Evolutionary conservation across 1,140 invertebrate species (phyloP), one percentile per base, ranked within the genome.

Genomic region (Lepidotrigona ventralis): DNA sequence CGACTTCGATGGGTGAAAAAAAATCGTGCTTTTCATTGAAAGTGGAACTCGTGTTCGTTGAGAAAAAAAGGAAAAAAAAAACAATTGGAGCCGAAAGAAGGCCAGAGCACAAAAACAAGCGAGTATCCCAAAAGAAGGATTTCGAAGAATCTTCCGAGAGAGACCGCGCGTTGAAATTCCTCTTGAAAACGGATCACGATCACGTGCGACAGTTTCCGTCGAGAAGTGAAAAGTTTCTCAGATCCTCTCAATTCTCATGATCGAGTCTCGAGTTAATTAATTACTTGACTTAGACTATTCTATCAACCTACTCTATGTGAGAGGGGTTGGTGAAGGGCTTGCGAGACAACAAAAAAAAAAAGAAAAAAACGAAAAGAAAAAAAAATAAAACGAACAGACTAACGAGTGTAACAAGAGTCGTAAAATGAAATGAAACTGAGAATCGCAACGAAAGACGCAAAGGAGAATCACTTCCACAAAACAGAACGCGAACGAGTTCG

Each of bases 251-350:
- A 76, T 68, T 83, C 71, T 56, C 64, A 76, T 79, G 74, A 63
- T 69, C 72, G 83, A 26, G n/a, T 81, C 51, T 33, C 81, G 6
- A 8, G 85, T 89, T 89, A 84, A 89, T 86, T 60, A 23, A 60
- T 60, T 60, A 23, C 26, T 46, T 46, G 21, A n/a, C 21, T 68
- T 89, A 89, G 73, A n/a, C 88, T 89, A 89, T 6, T 85, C 81
- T 89, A 85, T 64, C 73, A 46, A 75, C 88, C 88, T 88, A 89
- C 70, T 89, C 88, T 89, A 89, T 86, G 82, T 89, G 72, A 89
- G 81, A 88, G 26, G 83, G 85, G 85, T 86, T 86, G 88, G 87
- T 84, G 88, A 84, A 79, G 81, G 85, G 81, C 81, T 88, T 79
- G 81, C 85, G 87, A 84, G 74, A 86, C 81, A 78, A 78, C 78